Percentiles rank a stretch among this genome's conserved stretches.
Evolutionary conservation across 2,113 vertebrate genomes (phyloP).

Genomic region (Electrona antarctica): DNA sequence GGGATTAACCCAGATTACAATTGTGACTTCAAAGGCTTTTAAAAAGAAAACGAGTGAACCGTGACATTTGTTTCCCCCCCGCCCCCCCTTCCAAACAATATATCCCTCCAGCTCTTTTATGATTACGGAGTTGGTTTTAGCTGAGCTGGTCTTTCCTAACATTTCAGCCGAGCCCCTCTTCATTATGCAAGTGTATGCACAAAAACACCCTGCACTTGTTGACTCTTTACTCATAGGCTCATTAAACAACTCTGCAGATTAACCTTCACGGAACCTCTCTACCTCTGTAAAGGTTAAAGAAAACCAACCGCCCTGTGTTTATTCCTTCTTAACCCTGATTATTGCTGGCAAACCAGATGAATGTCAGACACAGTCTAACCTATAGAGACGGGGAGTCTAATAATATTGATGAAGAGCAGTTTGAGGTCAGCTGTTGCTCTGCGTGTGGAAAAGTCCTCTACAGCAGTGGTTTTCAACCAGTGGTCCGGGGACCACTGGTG

Average conservation of each 20-base stretch:
- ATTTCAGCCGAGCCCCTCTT: constrained; percentile 7
- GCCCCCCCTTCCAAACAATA: background rate
- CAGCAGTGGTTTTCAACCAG: background rate
- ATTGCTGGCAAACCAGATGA: constrained; percentile 41
- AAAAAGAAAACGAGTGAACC: constrained; percentile 1
- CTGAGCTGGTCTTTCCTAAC: constrained; percentile 26
- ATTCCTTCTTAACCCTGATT: constrained; percentile 51
- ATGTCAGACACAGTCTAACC: constrained; percentile 36
- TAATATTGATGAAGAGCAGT: constrained; percentile 20
- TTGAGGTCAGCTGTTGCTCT: background rate
- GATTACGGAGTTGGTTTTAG: constrained; percentile 30
- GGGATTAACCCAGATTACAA: background rate
- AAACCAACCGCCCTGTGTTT: background rate
- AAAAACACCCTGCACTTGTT: constrained; percentile 46
- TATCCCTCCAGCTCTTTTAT: background rate
- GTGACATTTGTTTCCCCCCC: background rate
- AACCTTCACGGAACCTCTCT: constrained; percentile 34
- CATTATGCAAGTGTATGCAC: constrained; percentile 47
- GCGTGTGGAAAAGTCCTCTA: constrained; percentile 7
- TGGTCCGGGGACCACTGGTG: too few relatives aligned
- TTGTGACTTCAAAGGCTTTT: background rate
- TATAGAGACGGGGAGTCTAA: constrained; percentile 34
- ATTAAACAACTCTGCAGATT: constrained; percentile 51
- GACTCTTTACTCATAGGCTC: constrained; percentile 36
- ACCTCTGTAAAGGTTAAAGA: constrained; percentile 42